Evolutionary conservation across 2,113 vertebrate genomes (phyloP).

Genomic region (Vulpes ferrilata): DNA sequence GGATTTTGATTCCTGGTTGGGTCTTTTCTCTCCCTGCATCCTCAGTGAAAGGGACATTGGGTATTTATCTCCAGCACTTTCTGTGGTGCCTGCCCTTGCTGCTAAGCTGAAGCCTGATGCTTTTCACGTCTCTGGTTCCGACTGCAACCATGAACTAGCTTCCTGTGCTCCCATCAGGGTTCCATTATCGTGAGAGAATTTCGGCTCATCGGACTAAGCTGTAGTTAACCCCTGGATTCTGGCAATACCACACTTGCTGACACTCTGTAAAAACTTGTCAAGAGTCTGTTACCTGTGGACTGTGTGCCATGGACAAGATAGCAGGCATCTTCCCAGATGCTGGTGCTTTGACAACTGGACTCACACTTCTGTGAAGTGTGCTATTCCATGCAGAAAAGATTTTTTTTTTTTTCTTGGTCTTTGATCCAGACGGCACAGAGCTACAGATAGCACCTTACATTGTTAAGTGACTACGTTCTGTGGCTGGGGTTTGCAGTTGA

Average conservation of each 20-base stretch:
- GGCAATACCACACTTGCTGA: background rate
- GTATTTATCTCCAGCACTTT: background rate
- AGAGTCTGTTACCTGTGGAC: background rate
- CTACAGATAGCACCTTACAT: accelerated
- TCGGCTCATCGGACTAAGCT: background rate
- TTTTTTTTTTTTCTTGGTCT: background rate
- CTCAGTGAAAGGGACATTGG: background rate
- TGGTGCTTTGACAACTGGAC: background rate
- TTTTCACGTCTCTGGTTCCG: background rate
- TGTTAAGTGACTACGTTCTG: accelerated
- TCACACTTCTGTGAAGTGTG: background rate
- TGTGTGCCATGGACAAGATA: background rate
- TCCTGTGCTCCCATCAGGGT: background rate
- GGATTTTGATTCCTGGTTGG: background rate
- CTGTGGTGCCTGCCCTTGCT: background rate
- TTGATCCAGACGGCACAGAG: background rate
- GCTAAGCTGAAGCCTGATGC: background rate
- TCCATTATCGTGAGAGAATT: background rate
- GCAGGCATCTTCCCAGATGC: background rate
- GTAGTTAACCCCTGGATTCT: background rate
- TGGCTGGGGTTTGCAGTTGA: background rate
- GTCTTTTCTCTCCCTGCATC: background rate
- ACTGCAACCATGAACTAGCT: background rate
- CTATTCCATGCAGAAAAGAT: background rate
- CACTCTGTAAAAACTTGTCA: background rate